Evolutionary conservation across 2,797 vertebrate species (phyloP).

Genomic region (Melanotaenia nigrans): DNA sequence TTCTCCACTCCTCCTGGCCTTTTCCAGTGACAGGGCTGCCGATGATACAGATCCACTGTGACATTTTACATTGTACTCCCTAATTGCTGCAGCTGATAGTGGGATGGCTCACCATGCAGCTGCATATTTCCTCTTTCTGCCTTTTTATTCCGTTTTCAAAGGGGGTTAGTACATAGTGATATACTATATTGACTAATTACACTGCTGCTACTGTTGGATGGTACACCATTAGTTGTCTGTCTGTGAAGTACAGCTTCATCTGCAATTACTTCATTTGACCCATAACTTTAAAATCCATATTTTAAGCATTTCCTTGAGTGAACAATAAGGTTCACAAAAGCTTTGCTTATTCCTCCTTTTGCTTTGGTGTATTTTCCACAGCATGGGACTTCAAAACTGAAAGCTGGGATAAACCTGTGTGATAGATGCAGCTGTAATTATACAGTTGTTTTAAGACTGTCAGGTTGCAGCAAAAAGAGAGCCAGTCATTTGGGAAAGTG

Average conservation of each 20-base stretch:
- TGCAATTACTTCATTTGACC: conserved; percentile 10
- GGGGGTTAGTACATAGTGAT: neutral
- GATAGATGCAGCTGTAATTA: conserved; percentile 87
- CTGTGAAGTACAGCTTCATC: conserved; percentile 9
- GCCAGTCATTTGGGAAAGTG: conserved; percentile 76
- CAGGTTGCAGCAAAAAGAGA: conserved; percentile 83
- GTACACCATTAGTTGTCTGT: conserved; percentile 20
- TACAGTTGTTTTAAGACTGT: conserved; percentile 88
- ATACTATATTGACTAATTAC: conserved; percentile 44
- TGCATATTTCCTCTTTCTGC: conserved; percentile 61
- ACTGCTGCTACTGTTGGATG: conserved; percentile 37
- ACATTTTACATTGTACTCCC: conserved; percentile 82
- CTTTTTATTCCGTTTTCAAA: conserved; percentile 8
- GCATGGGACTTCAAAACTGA: conserved; percentile 56
- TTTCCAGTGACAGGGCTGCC: conserved; percentile 76
- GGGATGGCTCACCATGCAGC: conserved; percentile 71
- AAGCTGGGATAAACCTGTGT: conserved; percentile 69
- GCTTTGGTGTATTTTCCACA: conserved; percentile 36
- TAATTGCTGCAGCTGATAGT: conserved; percentile 79
- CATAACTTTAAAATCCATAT: neutral
- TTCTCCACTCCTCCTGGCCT: conserved; percentile 68
- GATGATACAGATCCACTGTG: conserved; percentile 81
- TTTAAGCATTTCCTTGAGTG: neutral
- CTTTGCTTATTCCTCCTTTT: conserved; percentile 11
- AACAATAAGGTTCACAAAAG: neutral